Conservation (phyloP, 2,113 vertebrate genomes). For the Elaphurus davidianus region DNA sequence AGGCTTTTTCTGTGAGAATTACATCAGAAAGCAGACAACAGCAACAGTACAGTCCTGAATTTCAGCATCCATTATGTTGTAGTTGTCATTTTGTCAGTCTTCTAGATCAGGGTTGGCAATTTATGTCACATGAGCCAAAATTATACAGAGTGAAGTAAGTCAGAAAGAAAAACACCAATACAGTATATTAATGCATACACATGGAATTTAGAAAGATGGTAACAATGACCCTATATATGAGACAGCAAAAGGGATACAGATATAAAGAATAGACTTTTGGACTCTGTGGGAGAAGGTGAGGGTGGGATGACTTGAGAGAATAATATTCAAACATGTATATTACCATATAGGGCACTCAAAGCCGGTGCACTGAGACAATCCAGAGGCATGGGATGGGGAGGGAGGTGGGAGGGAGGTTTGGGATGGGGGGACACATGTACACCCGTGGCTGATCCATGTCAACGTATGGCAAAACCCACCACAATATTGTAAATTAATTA, state of each 20-base stretch:
- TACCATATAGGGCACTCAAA: not conserved
- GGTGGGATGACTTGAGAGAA: not conserved
- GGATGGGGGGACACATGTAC: not conserved
- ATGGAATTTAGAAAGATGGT: not conserved
- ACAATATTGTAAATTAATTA: not conserved
- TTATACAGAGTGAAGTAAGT: not conserved
- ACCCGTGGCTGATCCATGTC: not conserved
- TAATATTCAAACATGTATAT: not conserved
- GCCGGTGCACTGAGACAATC: not conserved
- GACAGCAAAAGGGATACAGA: not conserved
- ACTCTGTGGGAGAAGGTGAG: not conserved
- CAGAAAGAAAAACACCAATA: not conserved
- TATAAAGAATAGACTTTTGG: not conserved
- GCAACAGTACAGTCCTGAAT: too few species aligned
- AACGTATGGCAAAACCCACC: not conserved
- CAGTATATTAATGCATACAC: not conserved
- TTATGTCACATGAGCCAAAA: too few species aligned
- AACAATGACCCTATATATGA: fast-evolving
- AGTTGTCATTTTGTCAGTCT: too few species aligned
- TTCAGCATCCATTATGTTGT: too few species aligned
- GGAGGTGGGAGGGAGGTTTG: not conserved
- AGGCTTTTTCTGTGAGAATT: too few species aligned
- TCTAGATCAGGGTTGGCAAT: too few species aligned
- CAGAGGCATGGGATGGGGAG: not conserved
- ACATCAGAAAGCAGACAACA: too few species aligned